Conservation (phyloP, 2,797 vertebrate genomes). For the Platalea minor region DNA sequence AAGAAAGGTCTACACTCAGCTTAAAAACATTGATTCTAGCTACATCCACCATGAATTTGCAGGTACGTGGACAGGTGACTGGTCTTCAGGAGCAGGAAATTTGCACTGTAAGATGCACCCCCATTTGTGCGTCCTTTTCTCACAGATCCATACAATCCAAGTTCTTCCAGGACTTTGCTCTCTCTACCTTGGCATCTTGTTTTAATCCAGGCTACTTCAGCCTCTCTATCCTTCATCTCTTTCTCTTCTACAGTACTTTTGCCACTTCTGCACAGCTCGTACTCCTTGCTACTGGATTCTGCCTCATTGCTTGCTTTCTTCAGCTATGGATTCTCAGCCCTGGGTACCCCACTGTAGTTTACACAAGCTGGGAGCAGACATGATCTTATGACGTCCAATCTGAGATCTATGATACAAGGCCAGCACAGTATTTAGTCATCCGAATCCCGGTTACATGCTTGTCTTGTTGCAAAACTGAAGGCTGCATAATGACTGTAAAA, state of each 20-base stretch:
- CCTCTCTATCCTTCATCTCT: background rate
- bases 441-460: background rate
- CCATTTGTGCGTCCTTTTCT: background rate
- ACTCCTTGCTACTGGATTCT: background rate
- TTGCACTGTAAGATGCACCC: background rate
- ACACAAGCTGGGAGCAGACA: background rate
- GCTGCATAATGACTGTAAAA: background rate
- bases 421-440: background rate
- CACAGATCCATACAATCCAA: background rate
- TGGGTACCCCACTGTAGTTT: background rate
- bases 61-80: background rate
- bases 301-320: background rate
- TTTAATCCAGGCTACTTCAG: background rate
- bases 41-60: background rate
- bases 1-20: background rate
- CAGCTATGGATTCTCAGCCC: background rate
- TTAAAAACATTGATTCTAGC: background rate
- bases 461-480: background rate
- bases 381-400: background rate
- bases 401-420: background rate
- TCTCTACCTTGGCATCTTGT: background rate
- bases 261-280: background rate
- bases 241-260: background rate
- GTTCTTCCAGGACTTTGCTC: background rate
- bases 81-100: background rate